phyloP scores from a whole-genome alignment of 1,140 invertebrate genomes.

The Aphaenogaster ashmeadi region DNA sequence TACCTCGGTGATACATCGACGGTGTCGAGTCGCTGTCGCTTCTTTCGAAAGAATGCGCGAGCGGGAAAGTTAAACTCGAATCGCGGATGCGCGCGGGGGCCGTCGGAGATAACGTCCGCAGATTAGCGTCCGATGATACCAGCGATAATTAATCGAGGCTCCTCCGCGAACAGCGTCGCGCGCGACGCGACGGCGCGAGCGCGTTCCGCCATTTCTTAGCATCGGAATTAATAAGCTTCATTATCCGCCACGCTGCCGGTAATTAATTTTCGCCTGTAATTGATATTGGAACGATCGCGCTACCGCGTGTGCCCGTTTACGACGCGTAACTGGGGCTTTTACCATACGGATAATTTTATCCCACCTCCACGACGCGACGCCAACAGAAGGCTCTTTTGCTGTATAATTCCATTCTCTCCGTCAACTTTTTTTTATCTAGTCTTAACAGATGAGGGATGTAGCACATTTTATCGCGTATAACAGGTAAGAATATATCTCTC shows the following conservation, averaged over 20 bases:
- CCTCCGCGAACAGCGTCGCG: slow-evolving; percentile 44
- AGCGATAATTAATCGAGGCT: slow-evolving; percentile 55
- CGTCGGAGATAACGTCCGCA: slow-evolving; percentile 25
- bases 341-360: slow-evolving; percentile 28
- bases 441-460: neutral
- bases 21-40: neutral
- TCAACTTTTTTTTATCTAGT: neutral
- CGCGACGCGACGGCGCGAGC: slow-evolving; percentile 16
- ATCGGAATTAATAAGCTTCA: slow-evolving; percentile 63
- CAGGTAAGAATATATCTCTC: neutral
- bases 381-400: neutral
- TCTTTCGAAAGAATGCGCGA: slow-evolving; percentile 29
- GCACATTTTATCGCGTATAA: neutral
- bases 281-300: slow-evolving; percentile 60
- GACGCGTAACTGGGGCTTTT: slow-evolving; percentile 34
- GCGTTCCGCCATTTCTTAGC: slow-evolving; percentile 55
- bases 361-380: neutral
- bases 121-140: slow-evolving; percentile 52
- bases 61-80: slow-evolving; percentile 8
- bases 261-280: slow-evolving; percentile 62
- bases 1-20: neutral
- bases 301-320: slow-evolving; percentile 48
- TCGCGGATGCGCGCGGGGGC: neutral
- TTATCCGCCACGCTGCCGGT: slow-evolving; percentile 58
- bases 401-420: neutral